Evolutionary conservation across 2,888 invertebrate genomes (phyloP), one percentile per base, ranked within the genome.

Genomic region (Dryococelus australis): DNA sequence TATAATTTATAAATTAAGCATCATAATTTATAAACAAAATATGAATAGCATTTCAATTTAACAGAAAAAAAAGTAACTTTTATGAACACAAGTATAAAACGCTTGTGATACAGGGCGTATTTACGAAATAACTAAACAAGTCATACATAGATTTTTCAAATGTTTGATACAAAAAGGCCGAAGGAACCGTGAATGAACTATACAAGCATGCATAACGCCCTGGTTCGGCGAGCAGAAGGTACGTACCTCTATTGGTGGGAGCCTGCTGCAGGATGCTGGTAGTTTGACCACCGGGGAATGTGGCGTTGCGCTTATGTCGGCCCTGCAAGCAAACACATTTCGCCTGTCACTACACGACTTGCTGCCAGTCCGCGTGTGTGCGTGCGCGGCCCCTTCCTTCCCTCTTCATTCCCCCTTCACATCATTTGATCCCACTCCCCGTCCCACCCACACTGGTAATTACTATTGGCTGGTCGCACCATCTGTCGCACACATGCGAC

Each of bases 301-400:
- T 96, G 20, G 96, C 96, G 91, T 96, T 97, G 88, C 97, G 93
- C 93, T 97, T 97, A 91, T 96, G 96, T 86, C 96, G 95, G 88
- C 96, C 96, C 94, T 95, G 93, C 26, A 91, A 91, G 85, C 88
- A 86, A 87, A 86, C 87, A 86, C 83, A 83, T 24, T 24, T 2
- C 51, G 51, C 51, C 13, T 20, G 51, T 51, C 65, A 65, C 65
- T n/a, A n/a, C n/a, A 65, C 65, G n/a, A 1, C 65, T 3, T n/a
- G 24, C 65, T 24, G 65, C 65, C 2, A 9, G 65, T 24, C 3
- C 0, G 47, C 65, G 24, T 1, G 65, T 4, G 65, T 8, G 65
- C 8, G n/a, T 20, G n/a, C 13, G 10, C 65, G 2, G 1, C 8
- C 65, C 24, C 65, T n/a, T 10, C 65, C 20, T 12, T 24, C 65